Base-by-base conservation (phyloP, 1,140 invertebrate genomes). In the Bombus confusus region DNA sequence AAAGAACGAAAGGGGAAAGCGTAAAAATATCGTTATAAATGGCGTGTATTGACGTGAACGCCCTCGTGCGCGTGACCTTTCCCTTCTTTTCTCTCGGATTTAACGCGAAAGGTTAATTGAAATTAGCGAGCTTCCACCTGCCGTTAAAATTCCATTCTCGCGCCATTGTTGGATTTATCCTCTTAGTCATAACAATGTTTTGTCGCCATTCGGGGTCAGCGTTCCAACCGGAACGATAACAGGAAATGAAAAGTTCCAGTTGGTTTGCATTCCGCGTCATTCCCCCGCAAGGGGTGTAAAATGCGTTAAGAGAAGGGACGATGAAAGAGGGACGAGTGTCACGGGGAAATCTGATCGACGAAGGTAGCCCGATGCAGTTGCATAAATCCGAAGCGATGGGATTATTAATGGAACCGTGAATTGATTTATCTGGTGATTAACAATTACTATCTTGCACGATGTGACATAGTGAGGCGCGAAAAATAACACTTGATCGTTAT, bases 371-470 rank as follows among this genome's bases (percentile, higher is more conserved):
- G 25, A 31, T 41, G 83, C 59, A 69, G 68, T 72, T 74, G 71
- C 84, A 39, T 83, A 59, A 87, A 88, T 81, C 72, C 57, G 75
- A 85, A 59, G 57, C 80, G 83, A 90, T 91, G 87, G 73, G 52
- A 85, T 90, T 88, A 80, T 81, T 91, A 91, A 93, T 93, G 89
- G 90, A 77, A 84, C 76, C 87, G 76, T 77, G 83, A 83, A 92
- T 92, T 91, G 92, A 93, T 93, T 93, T 92, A 93, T 87, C 90
- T 71, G 83, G 52, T 91, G 88, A 93, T 93, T 91, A 90, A 92
- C 89, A 88, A 93, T 92, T 92, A 92, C 68, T 37, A 59, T 28
- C 13, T 52, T 52, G 47, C 12, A 87, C 76, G 83, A 71, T 73
- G 83, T 68, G n/a, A 22, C 47, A 8, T 25, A 64, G 13, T 5